Evolutionary conservation across 1,140 invertebrate species (phyloP).

Genomic region (Drosophila gunungcola): DNA sequence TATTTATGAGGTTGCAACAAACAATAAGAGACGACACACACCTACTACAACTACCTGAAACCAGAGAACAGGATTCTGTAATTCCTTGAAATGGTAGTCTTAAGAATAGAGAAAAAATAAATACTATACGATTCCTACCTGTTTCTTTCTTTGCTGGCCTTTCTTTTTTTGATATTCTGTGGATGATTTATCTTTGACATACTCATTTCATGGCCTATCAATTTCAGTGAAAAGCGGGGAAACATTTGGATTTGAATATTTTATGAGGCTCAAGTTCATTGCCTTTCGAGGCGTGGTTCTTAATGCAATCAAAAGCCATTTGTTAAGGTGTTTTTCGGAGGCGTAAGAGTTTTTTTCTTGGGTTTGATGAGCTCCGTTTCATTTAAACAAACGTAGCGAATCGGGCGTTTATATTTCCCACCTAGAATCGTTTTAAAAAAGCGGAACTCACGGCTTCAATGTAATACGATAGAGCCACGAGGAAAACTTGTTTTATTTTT

Average conservation of each 20-base stretch:
- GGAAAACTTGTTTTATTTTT: slow-evolving; percentile 57
- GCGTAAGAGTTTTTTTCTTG: slow-evolving; percentile 29
- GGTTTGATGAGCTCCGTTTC: slow-evolving; percentile 28
- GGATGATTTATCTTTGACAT: slow-evolving; percentile 74
- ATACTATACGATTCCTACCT: slow-evolving; percentile 36
- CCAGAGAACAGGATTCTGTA: slow-evolving; percentile 53
- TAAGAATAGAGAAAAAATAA: slow-evolving; percentile 25
- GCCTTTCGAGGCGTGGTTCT: slow-evolving; percentile 45
- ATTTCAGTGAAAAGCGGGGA: slow-evolving; percentile 5
- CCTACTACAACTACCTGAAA: slow-evolving; percentile 38
- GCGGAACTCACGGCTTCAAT: slow-evolving; percentile 65
- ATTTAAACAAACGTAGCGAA: slow-evolving; percentile 54
- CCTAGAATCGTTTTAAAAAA: slow-evolving; percentile 46
- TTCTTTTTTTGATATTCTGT: not conserved
- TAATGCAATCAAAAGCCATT: slow-evolving; percentile 44
- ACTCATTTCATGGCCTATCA: slow-evolving; percentile 70
- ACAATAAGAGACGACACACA: slow-evolving; percentile 38
- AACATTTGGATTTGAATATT: slow-evolving; percentile 63
- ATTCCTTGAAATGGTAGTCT: slow-evolving; percentile 53
- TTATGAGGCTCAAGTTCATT: slow-evolving; percentile 57
- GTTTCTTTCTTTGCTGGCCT: slow-evolving; percentile 17
- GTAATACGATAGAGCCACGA: slow-evolving; percentile 55
- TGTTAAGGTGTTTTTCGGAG: slow-evolving; percentile 47
- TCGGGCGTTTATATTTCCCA: slow-evolving; percentile 30
- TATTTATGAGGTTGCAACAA: slow-evolving; percentile 50